Base-by-base conservation (phyloP, 2,888 invertebrate species). In the Achlya flavicornis region DNA sequence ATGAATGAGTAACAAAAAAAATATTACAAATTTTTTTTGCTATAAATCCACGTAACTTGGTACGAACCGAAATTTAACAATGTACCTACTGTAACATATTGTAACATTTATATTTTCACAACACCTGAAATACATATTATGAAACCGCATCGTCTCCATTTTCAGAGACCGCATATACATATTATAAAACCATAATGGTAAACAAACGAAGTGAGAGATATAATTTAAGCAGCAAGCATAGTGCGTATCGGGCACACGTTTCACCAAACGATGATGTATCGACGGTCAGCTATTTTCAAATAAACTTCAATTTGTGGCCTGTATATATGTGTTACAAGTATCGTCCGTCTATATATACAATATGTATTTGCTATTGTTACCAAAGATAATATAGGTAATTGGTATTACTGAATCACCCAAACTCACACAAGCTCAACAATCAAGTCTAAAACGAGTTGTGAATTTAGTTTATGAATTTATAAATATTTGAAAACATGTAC, bases 181-280 rank as follows among this genome's bases (percentile, higher is more conserved):
- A n/a, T 16, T 59, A 16, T 16, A 38, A 59, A 59, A 38, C 35
- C n/a, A 12, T 3, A 59, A 38, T 16, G 32, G 58, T 38, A 38
- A 59, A 33, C 16, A 59, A 59, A 59, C 53, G 16, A n/a, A 19
- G 19, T 19, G 53, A 19, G 19, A 38, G 35, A 38, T 59, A 3
- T n/a, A 59, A 59, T 59, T 53, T 12, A 16, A 59, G 58, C 35
- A 11, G 58, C 38, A 38, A 59, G 8, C 58, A 59, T 38, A 59
- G 35, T 59, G 35, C 38, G 58, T 59, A 59, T 59, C 35, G 16
- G 0, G 38, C 14, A 8, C 58, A 58, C 58, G 58, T 58, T 32
- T 33, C 58, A 58, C 58, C 14, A 58, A 58, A 58, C 35, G 58
- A 58, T 58, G 58, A 58, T 58, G 58, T 33, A 58, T 58, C n/a